phyloP scores from a whole-genome alignment of 2,797 vertebrate species.

The Gallinago solitaria region DNA sequence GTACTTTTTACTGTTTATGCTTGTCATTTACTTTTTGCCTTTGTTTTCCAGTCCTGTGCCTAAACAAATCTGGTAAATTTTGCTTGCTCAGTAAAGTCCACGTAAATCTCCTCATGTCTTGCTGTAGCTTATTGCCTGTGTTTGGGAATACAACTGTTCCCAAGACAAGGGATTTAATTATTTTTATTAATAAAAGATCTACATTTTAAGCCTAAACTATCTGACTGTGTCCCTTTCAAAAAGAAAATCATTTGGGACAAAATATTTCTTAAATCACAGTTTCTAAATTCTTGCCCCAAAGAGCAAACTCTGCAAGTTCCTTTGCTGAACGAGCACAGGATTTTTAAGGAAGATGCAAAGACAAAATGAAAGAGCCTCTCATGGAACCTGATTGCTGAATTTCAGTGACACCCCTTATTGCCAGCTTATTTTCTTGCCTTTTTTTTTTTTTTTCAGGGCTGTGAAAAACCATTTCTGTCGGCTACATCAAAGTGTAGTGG shows the following conservation, averaged over 20 bases:
- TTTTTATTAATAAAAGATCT: background rate
- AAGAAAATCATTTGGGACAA: accelerated
- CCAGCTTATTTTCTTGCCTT: background rate
- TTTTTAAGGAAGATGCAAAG: background rate
- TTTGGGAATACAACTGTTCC: background rate
- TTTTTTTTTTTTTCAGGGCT: background rate
- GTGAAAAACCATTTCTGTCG: accelerated
- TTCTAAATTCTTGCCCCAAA: background rate
- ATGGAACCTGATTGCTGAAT: background rate
- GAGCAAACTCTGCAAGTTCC: background rate
- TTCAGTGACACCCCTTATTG: background rate
- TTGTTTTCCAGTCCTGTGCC: background rate
- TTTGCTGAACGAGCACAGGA: background rate
- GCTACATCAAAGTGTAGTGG: conserved; percentile 77
- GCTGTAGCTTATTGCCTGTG: background rate
- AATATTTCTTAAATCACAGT: background rate
- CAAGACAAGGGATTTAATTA: background rate
- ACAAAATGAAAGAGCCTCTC: background rate
- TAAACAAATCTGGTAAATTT: background rate
- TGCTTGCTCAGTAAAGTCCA: background rate
- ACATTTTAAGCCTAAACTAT: background rate
- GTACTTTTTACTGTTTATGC: background rate
- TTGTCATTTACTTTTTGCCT: background rate
- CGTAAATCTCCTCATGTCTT: accelerated
- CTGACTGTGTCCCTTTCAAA: background rate